Conservation (phyloP, 2,113 vertebrate genomes). For the Sylvietta virens region DNA sequence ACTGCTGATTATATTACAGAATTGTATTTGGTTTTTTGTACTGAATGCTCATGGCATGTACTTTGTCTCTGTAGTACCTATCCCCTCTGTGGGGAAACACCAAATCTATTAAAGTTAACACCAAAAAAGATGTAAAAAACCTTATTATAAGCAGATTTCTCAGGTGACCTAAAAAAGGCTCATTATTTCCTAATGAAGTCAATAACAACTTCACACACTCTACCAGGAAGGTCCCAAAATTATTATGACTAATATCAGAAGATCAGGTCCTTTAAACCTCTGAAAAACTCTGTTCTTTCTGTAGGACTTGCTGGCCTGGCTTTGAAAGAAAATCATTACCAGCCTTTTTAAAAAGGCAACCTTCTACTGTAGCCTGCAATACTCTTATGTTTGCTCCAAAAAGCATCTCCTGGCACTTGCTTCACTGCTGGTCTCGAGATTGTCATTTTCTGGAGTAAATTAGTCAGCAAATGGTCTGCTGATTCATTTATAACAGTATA, state of each 20-base stretch:
- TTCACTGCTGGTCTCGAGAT: not conserved
- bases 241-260: not conserved
- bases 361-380: not conserved
- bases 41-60: not conserved
- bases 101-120: not conserved
- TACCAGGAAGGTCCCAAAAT: not conserved
- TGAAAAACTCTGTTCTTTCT: not conserved
- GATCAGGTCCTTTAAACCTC: not conserved
- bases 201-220: not conserved
- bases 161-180: not conserved
- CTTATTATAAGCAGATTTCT: not conserved
- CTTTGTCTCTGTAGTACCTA: not conserved
- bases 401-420: not conserved
- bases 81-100: not conserved
- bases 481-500: not conserved
- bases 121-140: not conserved
- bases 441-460: not conserved
- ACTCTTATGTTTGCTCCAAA: not conserved
- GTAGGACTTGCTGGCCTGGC: not conserved
- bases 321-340: not conserved
- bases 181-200: not conserved
- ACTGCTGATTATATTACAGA: slow-evolving; percentile 4
- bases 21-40: not conserved
- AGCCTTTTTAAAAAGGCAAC: not conserved
- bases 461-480: not conserved